These are phyloP conservation scores for Pandemis heparana DNA, from an alignment of 2,888 invertebrate species.

Conservation along the genomic window DNA sequence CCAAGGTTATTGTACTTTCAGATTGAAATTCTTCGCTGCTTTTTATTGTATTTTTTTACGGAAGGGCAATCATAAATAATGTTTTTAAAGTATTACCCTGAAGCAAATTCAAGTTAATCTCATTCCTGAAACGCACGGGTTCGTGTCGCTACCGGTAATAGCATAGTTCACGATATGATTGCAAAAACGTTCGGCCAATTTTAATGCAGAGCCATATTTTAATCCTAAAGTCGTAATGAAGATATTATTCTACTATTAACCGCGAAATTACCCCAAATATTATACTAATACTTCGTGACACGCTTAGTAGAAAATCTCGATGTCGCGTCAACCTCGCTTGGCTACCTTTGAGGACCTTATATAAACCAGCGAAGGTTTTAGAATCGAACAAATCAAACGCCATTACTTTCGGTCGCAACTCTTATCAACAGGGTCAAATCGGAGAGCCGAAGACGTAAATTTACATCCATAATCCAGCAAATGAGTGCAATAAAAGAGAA, in stretches of 20 bases:
- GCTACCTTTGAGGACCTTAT: constrained; percentile 9
- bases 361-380: constrained; percentile 14
- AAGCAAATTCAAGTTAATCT: constrained; percentile 17
- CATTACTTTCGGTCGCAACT: constrained; percentile 29
- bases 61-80: constrained; percentile 14
- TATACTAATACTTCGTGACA: constrained; percentile 52
- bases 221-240: constrained; percentile 55
- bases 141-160: constrained; percentile 36
- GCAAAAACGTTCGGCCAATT: constrained; percentile 33
- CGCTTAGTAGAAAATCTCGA: constrained; percentile 46
- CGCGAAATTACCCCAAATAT: constrained; percentile 53
- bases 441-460: constrained; percentile 57
- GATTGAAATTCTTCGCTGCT: constrained; percentile 1
- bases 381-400: constrained; percentile 19
- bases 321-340: not conserved
- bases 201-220: constrained; percentile 46
- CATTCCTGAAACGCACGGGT: constrained; percentile 25
- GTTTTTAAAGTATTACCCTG: constrained; percentile 10
- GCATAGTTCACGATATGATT: constrained; percentile 28
- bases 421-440: constrained; percentile 66
- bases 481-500: constrained; percentile 68
- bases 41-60: not conserved
- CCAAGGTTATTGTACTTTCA: not conserved
- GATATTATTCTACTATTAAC: constrained; percentile 55
- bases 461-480: constrained; percentile 70